phyloP scores from a whole-genome alignment of 2,888 invertebrate species.

The Diadromus collaris region DNA sequence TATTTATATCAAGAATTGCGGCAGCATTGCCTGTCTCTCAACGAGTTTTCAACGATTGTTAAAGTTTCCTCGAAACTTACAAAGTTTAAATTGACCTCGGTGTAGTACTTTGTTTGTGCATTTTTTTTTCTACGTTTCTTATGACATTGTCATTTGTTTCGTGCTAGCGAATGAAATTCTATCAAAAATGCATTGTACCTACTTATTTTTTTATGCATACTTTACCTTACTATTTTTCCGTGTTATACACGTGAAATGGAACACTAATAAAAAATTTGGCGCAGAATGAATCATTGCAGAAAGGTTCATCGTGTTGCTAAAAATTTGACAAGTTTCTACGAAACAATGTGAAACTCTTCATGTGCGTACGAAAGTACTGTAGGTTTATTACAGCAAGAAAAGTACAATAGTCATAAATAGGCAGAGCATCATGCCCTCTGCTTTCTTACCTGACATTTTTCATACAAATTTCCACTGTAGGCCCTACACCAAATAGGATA shows the following conservation, averaged over 20 bases:
- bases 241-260: not conserved
- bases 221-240: not conserved
- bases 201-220: not conserved
- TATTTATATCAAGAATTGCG: conserved; percentile 53
- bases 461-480: not conserved
- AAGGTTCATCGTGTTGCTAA: not conserved
- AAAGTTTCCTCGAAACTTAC: conserved; percentile 57
- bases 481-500: not conserved
- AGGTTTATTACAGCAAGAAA: not conserved
- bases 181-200: not conserved
- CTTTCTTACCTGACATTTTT: not conserved
- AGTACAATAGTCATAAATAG: not conserved
- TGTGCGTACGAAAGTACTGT: not conserved
- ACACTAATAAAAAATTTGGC: not conserved
- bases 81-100: conserved; percentile 60
- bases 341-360: not conserved
- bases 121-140: conserved; percentile 25
- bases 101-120: conserved; percentile 23
- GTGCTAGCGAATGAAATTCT: conserved; percentile 1
- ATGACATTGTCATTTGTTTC: not conserved
- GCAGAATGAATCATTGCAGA: not conserved
- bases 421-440: not conserved
- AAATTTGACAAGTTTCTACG: not conserved
- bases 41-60: conserved; percentile 61
- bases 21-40: conserved; percentile 15